Percentiles rank a stretch among this genome's conserved stretches.
Evolutionary conservation across 2,113 vertebrate genomes (phyloP).

Genomic region (Upupa epops): DNA sequence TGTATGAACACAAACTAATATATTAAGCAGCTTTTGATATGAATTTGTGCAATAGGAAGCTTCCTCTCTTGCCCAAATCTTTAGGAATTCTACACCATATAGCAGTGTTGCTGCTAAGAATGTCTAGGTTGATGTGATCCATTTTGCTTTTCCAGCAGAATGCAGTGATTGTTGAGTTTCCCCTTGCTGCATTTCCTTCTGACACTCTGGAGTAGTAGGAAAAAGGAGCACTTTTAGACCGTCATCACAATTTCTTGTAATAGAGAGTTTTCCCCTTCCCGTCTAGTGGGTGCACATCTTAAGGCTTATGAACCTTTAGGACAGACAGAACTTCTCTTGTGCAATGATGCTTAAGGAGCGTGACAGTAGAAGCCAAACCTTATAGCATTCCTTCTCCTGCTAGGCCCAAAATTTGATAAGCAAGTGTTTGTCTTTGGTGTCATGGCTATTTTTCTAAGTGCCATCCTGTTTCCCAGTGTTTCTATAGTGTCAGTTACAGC

Average conservation of each 20-base stretch:
- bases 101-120: background rate
- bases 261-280: background rate
- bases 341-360: accelerated
- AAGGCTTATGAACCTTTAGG: background rate
- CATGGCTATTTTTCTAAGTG: background rate
- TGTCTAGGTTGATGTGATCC: background rate
- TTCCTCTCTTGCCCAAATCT: background rate
- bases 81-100: background rate
- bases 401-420: background rate
- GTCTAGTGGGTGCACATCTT: background rate
- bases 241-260: background rate
- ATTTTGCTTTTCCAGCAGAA: background rate
- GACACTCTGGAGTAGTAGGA: background rate
- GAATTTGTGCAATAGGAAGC: background rate
- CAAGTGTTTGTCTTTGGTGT: background rate
- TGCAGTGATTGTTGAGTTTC: background rate
- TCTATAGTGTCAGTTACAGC: background rate
- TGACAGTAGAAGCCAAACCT: accelerated
- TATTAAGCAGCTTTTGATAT: background rate
- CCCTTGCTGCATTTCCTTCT: background rate
- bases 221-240: background rate
- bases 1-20: background rate
- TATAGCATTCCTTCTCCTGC: background rate
- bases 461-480: background rate
- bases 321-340: background rate